Conservation (phyloP, 1,140 invertebrate species). For the Marisa cornuarietis region DNA sequence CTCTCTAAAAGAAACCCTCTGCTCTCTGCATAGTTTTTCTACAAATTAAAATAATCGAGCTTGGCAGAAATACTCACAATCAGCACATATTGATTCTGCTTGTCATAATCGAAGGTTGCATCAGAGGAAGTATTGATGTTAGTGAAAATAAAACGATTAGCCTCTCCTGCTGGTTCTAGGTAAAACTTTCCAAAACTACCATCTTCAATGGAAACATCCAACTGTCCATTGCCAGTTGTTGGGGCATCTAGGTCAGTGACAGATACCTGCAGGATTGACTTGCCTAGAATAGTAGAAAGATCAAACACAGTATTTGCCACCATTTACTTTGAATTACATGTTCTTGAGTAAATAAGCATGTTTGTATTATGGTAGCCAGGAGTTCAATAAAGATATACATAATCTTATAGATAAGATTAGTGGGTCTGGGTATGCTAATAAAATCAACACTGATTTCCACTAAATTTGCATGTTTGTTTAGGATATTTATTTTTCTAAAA, state of each 20-base stretch:
- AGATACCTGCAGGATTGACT: constrained; percentile 38
- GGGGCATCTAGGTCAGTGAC: constrained; percentile 47
- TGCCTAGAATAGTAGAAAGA: constrained; percentile 25
- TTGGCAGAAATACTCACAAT: constrained; percentile 70
- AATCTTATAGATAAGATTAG: too few species aligned
- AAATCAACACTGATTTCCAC: too few species aligned
- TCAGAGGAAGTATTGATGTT: constrained; percentile 85
- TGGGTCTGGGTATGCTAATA: too few species aligned
- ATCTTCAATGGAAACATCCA: constrained; percentile 84
- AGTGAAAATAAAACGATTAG: constrained; percentile 65
- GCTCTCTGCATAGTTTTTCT: too few species aligned
- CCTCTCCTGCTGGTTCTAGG: constrained; percentile 77
- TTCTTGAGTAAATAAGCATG: background rate
- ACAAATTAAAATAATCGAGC: too few species aligned
- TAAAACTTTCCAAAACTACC: constrained; percentile 93
- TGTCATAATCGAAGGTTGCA: constrained; percentile 79
- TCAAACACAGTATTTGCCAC: too few species aligned
- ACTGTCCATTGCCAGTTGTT: constrained; percentile 68
- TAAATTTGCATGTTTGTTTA: too few species aligned
- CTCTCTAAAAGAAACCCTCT: too few species aligned
- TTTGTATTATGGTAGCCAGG: background rate
- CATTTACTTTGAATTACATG: too few species aligned
- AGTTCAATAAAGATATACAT: background rate
- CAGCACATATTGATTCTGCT: constrained; percentile 76
- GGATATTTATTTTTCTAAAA: too few species aligned